Conservation (phyloP, 2,113 vertebrate species). For the Sturnus vulgaris region DNA sequence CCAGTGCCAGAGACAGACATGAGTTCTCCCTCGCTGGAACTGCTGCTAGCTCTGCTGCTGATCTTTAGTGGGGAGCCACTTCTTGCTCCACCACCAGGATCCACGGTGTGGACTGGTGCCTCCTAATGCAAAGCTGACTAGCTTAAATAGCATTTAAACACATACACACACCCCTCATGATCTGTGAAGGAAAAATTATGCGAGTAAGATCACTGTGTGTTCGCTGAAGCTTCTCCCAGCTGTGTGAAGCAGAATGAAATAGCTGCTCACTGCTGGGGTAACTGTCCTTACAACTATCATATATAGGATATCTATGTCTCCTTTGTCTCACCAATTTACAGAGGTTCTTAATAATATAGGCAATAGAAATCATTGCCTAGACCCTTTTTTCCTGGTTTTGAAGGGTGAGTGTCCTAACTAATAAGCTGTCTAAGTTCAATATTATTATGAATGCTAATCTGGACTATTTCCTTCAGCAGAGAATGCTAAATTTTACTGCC, state of each 20-base stretch:
- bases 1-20: neutral
- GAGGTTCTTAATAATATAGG: neutral
- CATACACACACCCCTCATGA: neutral
- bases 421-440: neutral
- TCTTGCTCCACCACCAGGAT: neutral
- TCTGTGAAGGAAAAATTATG: neutral
- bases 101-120: accelerated
- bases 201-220: neutral
- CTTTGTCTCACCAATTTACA: neutral
- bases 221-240: neutral
- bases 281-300: neutral
- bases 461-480: neutral
- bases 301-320: neutral
- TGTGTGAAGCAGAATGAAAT: neutral
- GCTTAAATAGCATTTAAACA: neutral
- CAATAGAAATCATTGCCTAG: neutral
- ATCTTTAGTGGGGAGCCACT: accelerated
- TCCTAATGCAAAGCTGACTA: neutral
- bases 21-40: neutral
- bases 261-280: neutral
- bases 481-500: neutral
- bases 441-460: neutral
- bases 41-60: neutral
- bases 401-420: neutral
- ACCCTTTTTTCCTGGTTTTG: neutral